These are phyloP conservation scores for Nothura maculosa DNA, from an alignment of 2,797 vertebrate species.

Conservation along the genomic window DNA sequence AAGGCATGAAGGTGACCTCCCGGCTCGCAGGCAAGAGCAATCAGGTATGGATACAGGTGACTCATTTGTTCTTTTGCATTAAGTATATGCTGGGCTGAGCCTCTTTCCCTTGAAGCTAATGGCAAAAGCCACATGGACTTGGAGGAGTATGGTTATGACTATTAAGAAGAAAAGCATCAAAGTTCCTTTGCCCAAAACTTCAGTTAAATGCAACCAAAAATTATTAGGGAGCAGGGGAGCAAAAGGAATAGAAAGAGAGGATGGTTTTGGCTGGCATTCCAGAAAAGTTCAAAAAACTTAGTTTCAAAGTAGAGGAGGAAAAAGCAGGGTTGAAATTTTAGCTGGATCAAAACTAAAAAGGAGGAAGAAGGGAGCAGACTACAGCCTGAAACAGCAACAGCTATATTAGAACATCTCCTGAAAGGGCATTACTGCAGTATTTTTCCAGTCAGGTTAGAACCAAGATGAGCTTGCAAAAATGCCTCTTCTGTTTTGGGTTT, in stretches of 20 bases:
- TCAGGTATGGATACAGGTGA: conserved; percentile 43
- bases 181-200: background rate
- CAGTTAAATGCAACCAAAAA: background rate
- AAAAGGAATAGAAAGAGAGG: background rate
- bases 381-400: background rate
- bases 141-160: background rate
- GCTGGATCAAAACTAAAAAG: background rate
- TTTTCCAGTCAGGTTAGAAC: conserved; percentile 42
- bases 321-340: background rate
- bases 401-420: background rate
- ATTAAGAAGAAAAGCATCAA: background rate
- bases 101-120: conserved; percentile 26
- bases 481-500: background rate
- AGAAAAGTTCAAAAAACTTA: conserved; percentile 3
- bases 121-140: conserved; percentile 25
- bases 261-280: background rate
- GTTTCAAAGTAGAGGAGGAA: background rate
- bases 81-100: conserved; percentile 20
- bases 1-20: conserved; percentile 47
- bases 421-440: conserved; percentile 46
- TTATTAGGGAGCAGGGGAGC: background rate
- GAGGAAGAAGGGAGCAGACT: background rate
- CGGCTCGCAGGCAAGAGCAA: conserved; percentile 35
- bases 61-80: conserved; percentile 34
- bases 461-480: conserved; percentile 62